These are phyloP conservation scores for Drosophila mojavensis DNA, from an alignment of 1,140 invertebrate genomes.

Conservation along the genomic window DNA sequence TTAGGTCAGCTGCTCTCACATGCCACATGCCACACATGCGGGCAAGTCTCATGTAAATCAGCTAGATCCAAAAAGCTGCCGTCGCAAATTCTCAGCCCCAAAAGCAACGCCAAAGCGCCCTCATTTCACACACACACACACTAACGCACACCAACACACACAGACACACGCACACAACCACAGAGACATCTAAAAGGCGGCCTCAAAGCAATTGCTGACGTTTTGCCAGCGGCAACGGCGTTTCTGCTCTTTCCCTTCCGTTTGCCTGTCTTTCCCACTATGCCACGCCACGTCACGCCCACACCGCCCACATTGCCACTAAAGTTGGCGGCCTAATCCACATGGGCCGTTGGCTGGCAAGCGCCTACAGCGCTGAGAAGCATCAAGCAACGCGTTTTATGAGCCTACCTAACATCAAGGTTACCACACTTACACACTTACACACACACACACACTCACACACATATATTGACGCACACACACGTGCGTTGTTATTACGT, in stretches of 20 bases:
- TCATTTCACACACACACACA: slow-evolving; percentile 39
- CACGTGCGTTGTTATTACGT: slow-evolving; percentile 61
- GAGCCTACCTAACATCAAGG: slow-evolving; percentile 63
- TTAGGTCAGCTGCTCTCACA: slow-evolving; percentile 14
- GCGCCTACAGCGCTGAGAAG: slow-evolving; percentile 31
- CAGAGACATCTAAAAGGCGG: slow-evolving; percentile 2
- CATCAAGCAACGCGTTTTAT: slow-evolving; percentile 57
- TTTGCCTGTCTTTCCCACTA: slow-evolving; percentile 15
- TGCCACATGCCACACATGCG: slow-evolving; percentile 4
- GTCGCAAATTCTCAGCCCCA: slow-evolving; percentile 19
- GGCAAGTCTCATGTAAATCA: slow-evolving; percentile 47
- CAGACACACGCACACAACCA: not conserved
- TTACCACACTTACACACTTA: slow-evolving; percentile 51
- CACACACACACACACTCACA: slow-evolving; percentile 20
- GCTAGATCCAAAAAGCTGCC: slow-evolving; percentile 43
- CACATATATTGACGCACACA: slow-evolving; percentile 39
- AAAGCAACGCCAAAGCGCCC: slow-evolving; percentile 37
- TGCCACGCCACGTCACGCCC: slow-evolving; percentile 4
- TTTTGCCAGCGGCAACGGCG: not conserved
- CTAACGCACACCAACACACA: not conserved
- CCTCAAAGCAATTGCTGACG: slow-evolving; percentile 46
- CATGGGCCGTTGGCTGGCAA: slow-evolving; percentile 15
- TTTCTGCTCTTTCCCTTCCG: not conserved
- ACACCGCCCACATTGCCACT: slow-evolving; percentile 1
- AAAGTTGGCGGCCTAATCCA: slow-evolving; percentile 50